A percentile compares a stretch with the other conserved stretches of the same genome.
These are phyloP conservation scores for Phyllotis vaccarum DNA, from an alignment of 2,797 vertebrate genomes.

Conservation along the genomic window DNA sequence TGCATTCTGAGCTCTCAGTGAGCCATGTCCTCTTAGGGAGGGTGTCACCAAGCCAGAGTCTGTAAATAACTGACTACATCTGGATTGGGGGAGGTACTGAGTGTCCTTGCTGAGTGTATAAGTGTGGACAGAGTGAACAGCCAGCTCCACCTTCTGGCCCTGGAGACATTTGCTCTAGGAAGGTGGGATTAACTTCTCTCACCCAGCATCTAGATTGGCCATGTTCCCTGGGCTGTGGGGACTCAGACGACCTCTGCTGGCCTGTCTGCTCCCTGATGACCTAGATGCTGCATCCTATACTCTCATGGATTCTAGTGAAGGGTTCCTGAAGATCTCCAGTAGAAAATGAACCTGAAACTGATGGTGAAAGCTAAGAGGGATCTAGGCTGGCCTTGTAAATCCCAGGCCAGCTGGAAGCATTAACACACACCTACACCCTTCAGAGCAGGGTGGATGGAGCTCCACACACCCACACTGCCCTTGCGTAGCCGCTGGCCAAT, in stretches of 20 bases:
- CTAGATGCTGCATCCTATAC: not conserved
- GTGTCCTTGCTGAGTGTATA: not conserved
- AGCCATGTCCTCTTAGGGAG: not conserved
- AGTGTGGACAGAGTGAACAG: not conserved
- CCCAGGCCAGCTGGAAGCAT: not conserved
- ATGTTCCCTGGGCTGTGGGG: not conserved
- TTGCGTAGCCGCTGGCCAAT: slow-evolving; percentile 96
- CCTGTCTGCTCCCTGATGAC: not conserved
- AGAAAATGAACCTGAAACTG: rapidly evolving
- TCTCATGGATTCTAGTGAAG: not conserved
- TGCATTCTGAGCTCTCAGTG: not conserved
- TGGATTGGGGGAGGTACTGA: not conserved
- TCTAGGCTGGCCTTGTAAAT: rapidly evolving
- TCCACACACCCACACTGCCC: slow-evolving; percentile 94
- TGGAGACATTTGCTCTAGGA: not conserved
- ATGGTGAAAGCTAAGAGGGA: not conserved
- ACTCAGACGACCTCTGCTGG: not conserved
- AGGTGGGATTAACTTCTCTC: not conserved
- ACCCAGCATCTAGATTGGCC: not conserved
- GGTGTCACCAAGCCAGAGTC: not conserved
- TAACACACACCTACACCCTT: slow-evolving; percentile 93
- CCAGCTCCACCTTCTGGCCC: not conserved
- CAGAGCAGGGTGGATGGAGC: slow-evolving; percentile 92
- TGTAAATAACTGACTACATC: slow-evolving; percentile 36
- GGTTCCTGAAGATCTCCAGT: not conserved